Percentiles rank a stretch among this genome's conserved stretches.
phyloP scores from a whole-genome alignment of 2,888 invertebrate species.

The Euspilapteryx auroguttella region DNA sequence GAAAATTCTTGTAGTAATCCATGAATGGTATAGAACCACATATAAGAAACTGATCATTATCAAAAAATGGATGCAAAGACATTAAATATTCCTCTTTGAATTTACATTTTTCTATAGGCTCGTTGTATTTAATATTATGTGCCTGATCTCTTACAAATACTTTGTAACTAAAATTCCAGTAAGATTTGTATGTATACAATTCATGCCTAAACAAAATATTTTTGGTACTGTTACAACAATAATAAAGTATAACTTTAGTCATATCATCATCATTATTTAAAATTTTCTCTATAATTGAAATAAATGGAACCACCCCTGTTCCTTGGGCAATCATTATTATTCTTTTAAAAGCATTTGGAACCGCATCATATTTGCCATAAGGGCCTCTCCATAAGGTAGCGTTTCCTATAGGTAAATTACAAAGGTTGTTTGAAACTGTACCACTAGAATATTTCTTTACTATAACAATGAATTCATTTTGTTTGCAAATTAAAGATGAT shows the following conservation, averaged over 20 bases:
- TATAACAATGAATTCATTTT: constrained; percentile 57
- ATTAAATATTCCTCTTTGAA: constrained; percentile 19
- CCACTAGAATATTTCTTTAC: constrained; percentile 64
- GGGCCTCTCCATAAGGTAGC: constrained; percentile 72
- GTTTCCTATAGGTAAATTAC: constrained; percentile 38
- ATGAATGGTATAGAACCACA: constrained; percentile 19
- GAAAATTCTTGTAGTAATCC: not conserved
- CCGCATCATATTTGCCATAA: constrained; percentile 62
- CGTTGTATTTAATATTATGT: constrained; percentile 41
- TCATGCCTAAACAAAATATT: constrained; percentile 65
- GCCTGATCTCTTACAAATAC: constrained; percentile 55
- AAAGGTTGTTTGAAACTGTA: constrained; percentile 59
- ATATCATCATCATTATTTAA: constrained; percentile 69
- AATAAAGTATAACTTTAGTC: constrained; percentile 63
- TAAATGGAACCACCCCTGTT: constrained; percentile 74
- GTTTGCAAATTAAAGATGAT: not conserved
- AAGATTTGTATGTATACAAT: constrained; percentile 57
- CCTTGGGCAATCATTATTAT: constrained; percentile 65
- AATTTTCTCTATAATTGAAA: constrained; percentile 63
- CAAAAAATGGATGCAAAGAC: constrained; percentile 16
- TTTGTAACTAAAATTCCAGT: constrained; percentile 76
- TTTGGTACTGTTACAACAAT: constrained; percentile 59
- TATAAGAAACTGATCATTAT: constrained; percentile 52
- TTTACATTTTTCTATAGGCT: constrained; percentile 38
- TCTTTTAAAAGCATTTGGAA: constrained; percentile 33